These are phyloP conservation scores for Agrochola lychnidis DNA, from an alignment of 2,888 invertebrate genomes.

Conservation along the genomic window DNA sequence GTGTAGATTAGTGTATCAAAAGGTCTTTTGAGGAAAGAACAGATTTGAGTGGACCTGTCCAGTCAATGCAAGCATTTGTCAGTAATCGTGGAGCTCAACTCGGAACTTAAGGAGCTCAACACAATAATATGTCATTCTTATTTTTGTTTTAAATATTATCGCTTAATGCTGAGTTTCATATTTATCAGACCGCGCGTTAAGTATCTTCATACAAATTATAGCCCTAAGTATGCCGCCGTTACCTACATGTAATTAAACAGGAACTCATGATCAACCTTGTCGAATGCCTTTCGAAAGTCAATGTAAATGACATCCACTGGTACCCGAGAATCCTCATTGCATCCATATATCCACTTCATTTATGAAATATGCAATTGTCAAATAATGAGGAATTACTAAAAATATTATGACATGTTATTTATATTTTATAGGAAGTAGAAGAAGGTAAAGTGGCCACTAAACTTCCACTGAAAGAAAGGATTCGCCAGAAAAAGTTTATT, in stretches of 20 bases:
- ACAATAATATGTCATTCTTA: too few relatives aligned
- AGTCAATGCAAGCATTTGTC: too few relatives aligned
- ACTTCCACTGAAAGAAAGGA: slow-evolving; percentile 90
- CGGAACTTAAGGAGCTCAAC: too few relatives aligned
- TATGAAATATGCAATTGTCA: background rate
- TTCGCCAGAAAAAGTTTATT: slow-evolving; percentile 92
- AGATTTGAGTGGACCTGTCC: too few relatives aligned
- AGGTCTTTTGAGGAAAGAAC: too few relatives aligned
- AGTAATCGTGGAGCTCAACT: too few relatives aligned
- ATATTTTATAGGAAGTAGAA: slow-evolving; percentile 86
- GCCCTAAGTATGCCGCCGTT: background rate
- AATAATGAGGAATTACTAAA: background rate
- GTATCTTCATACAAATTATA: background rate
- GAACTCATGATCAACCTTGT: background rate
- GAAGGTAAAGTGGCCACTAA: slow-evolving; percentile 89
- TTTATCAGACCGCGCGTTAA: background rate
- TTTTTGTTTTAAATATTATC: background rate
- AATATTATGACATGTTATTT: background rate
- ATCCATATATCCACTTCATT: background rate
- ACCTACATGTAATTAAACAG: too few relatives aligned
- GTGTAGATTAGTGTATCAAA: too few relatives aligned
- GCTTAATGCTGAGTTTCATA: background rate
- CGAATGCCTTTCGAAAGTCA: background rate
- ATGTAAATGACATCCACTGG: background rate
- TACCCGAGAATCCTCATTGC: background rate